phyloP scores from a whole-genome alignment of 2,113 vertebrate species.

The Petrocephalus zakoni region DNA sequence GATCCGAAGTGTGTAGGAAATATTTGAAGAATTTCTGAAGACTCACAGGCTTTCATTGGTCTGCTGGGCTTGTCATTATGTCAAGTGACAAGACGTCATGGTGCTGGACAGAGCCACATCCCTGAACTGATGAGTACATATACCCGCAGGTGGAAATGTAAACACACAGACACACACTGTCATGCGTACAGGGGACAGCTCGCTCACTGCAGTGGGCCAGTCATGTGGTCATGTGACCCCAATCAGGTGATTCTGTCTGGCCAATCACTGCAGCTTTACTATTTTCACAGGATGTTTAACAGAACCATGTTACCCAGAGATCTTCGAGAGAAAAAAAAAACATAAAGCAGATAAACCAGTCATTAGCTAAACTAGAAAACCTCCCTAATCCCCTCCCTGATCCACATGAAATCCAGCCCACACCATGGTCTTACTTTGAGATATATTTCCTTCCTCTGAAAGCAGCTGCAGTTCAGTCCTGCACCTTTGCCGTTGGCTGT shows the following conservation, averaged over 20 bases:
- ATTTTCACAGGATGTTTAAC: not conserved
- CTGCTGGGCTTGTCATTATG: not conserved
- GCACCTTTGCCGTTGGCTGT: not conserved
- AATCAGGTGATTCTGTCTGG: not conserved
- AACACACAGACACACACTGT: slow-evolving; percentile 57
- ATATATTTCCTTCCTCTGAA: not conserved
- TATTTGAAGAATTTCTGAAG: not conserved
- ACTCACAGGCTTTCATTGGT: not conserved
- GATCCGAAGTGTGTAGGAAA: not conserved
- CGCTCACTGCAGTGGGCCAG: not conserved
- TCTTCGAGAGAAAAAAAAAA: not conserved
- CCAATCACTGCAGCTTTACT: not conserved
- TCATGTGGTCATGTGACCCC: not conserved
- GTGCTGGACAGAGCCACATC: not conserved
- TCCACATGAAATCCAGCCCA: not conserved
- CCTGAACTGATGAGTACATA: slow-evolving; percentile 15
- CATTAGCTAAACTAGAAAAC: not conserved
- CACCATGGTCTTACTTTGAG: not conserved
- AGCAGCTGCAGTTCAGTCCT: not conserved
- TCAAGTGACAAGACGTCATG: not conserved
- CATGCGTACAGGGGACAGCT: not conserved
- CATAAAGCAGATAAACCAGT: not conserved
- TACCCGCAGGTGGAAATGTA: slow-evolving; percentile 50
- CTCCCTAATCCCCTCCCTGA: not conserved
- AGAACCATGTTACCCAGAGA: not conserved